A percentile compares a stretch with the other conserved stretches of the same genome.
Conservation (phyloP, 2,888 invertebrate species). For the Hartigia nigra region DNA sequence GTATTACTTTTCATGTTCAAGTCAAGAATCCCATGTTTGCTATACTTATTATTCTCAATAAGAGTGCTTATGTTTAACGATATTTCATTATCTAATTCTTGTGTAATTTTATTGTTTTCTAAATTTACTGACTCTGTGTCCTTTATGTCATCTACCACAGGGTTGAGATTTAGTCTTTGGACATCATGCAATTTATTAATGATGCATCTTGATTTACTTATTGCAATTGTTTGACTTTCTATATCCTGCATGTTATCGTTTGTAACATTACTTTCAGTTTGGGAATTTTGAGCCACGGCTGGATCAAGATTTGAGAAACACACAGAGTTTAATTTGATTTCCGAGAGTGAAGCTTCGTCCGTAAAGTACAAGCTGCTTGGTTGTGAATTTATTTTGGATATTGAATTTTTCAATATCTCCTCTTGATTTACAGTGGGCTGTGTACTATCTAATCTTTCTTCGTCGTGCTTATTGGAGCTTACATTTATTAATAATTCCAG, state of each 20-base stretch:
- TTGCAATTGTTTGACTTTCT: not conserved
- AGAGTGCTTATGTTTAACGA: not conserved
- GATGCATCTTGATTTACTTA: not conserved
- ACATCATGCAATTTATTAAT: not conserved
- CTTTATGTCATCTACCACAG: not conserved
- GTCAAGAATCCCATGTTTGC: not conserved
- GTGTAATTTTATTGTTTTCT: not conserved
- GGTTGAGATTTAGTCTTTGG: not conserved
- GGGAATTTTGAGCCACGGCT: not conserved
- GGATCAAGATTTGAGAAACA: not conserved
- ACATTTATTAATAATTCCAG: not conserved
- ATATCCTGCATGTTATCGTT: not conserved
- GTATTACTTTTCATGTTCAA: not conserved
- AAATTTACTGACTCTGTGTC: not conserved
- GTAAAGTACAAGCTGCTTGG: slow-evolving; percentile 42
- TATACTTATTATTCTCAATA: not conserved
- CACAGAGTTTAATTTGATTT: slow-evolving; percentile 14
- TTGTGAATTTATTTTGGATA: slow-evolving; percentile 29
- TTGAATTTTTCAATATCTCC: slow-evolving; percentile 20
- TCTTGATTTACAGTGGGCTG: not conserved
- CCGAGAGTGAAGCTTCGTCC: slow-evolving; percentile 31
- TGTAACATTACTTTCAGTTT: not conserved
- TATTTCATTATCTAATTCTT: not conserved
- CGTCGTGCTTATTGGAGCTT: not conserved
- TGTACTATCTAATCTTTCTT: not conserved